These are phyloP conservation scores for Rhizomys pruinosus DNA, from an alignment of 2,113 vertebrate genomes.

Conservation along the genomic window DNA sequence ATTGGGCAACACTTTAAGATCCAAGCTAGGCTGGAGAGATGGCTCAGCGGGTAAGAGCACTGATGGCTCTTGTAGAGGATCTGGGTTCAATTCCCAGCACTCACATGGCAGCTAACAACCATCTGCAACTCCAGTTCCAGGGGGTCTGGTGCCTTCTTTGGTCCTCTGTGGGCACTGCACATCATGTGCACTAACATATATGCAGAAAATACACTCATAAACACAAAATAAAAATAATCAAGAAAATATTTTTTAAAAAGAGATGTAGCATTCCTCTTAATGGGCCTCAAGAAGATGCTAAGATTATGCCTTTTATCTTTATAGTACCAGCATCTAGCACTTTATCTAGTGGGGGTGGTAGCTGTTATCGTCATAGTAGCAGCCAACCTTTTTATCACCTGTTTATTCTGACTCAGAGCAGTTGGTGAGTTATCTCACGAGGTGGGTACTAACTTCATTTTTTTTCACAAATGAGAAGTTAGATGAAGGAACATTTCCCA, in stretches of 20 bases:
- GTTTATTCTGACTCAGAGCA: background rate
- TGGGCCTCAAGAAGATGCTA: background rate
- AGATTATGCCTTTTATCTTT: background rate
- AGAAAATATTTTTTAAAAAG: too few relatives aligned
- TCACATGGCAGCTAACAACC: too few relatives aligned
- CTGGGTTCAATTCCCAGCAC: too few relatives aligned
- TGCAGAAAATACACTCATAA: too few relatives aligned
- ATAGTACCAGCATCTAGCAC: background rate
- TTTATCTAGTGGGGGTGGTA: background rate
- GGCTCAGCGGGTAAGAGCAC: too few relatives aligned
- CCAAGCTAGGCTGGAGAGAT: too few relatives aligned
- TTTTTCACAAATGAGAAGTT: conserved; percentile 39
- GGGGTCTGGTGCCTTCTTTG: too few relatives aligned
- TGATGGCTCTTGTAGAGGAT: too few relatives aligned
- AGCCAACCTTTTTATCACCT: background rate
- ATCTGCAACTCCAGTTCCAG: too few relatives aligned
- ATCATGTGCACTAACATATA: too few relatives aligned
- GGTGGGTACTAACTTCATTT: background rate
- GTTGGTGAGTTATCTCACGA: background rate
- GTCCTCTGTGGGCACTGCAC: too few relatives aligned
- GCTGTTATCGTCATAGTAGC: background rate
- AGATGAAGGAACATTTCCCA: background rate
- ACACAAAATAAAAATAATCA: too few relatives aligned
- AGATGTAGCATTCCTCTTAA: background rate
- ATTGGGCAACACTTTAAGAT: background rate